phyloP scores from a whole-genome alignment of 2,888 invertebrate genomes.

The Ornithoptera alexandrae region DNA sequence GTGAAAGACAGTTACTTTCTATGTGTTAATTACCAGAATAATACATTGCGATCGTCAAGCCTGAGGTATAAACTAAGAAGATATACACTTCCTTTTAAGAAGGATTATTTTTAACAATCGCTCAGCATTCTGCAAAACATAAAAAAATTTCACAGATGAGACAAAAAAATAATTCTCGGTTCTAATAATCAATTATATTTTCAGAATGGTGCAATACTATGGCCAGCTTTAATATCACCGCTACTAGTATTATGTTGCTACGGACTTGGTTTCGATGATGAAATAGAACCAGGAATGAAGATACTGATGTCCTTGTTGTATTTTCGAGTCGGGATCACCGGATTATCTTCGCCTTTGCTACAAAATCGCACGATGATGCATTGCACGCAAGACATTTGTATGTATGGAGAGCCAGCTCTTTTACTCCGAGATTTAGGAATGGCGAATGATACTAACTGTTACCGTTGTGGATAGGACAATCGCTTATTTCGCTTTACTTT shows the following conservation, averaged over 20 bases:
- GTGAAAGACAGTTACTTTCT: too few relatives aligned
- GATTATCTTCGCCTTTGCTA: constrained; percentile 79
- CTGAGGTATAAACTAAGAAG: too few relatives aligned
- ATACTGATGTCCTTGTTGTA: constrained; percentile 79
- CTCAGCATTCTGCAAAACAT: background rate
- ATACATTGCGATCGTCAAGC: too few relatives aligned
- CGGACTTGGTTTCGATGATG: constrained; percentile 80
- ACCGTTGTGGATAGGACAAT: constrained; percentile 73
- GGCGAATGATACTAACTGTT: constrained; percentile 73
- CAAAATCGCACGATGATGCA: constrained; percentile 78
- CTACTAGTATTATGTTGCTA: constrained; percentile 78
- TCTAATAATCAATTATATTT: constrained; percentile 33
- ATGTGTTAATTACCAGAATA: too few relatives aligned
- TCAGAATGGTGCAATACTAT: constrained; percentile 81
- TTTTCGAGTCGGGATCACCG: constrained; percentile 84
- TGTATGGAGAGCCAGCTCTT: constrained; percentile 79
- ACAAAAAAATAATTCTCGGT: background rate
- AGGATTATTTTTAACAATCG: too few relatives aligned
- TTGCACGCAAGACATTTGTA: constrained; percentile 74
- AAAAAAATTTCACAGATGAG: background rate
- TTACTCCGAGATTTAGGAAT: constrained; percentile 83
- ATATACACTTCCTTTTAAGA: too few relatives aligned
- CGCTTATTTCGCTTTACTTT: constrained; percentile 79
- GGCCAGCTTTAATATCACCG: constrained; percentile 76
- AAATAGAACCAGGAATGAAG: constrained; percentile 74